Base-by-base conservation (phyloP, 2,888 invertebrate genomes). In the Acheta domesticus region DNA sequence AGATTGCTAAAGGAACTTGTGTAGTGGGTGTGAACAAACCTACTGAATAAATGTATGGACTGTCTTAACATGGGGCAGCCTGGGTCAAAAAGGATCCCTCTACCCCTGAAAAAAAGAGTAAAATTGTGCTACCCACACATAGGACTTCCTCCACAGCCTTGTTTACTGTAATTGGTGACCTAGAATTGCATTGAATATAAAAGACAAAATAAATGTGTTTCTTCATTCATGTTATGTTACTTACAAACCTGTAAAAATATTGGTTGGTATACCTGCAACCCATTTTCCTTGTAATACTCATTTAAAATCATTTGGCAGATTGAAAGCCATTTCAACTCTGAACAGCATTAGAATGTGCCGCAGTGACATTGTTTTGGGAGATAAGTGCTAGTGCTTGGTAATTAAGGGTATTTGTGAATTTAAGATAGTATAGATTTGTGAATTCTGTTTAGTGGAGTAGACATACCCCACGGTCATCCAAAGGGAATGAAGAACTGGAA, bases 131-230 rank as follows among this genome's bases (percentile, higher is more conserved):
- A 76, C 78, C 80, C 80, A 79, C 79, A 78, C 80, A 79, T 82
- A 79, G 81, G 81, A 82, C 82, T 83, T 83, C 83, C 83, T 83
- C 83, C 83, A 81, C 83, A 82, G 82, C 82, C 82, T 81, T 81
- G 82, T 82, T 82, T 81, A 82, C 81, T 87, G 87, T 87, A 87
- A 86, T 86, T 86, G 87, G 86, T 87, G 87, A 87, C 86, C 87
- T 87, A 87, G 86, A 86, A 36, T 86, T 85, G 86, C 86, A 87
- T 86, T 87, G 86, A 87, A 86, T 86, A 91, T 91, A 90, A 91
- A 91, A 91, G 90, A 91, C 90, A 91, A 90, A 91, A 91, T 91
- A 91, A 91, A 91, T 91, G 91, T 91, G 91, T 91, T 90, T 91
- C 91, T 82, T 82, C 82, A 82, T 80, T 82, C 77, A 80, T 62